These are phyloP conservation scores for Salvelinus sp. DNA, from an alignment of 2,113 vertebrate species.

Conservation along the genomic window DNA sequence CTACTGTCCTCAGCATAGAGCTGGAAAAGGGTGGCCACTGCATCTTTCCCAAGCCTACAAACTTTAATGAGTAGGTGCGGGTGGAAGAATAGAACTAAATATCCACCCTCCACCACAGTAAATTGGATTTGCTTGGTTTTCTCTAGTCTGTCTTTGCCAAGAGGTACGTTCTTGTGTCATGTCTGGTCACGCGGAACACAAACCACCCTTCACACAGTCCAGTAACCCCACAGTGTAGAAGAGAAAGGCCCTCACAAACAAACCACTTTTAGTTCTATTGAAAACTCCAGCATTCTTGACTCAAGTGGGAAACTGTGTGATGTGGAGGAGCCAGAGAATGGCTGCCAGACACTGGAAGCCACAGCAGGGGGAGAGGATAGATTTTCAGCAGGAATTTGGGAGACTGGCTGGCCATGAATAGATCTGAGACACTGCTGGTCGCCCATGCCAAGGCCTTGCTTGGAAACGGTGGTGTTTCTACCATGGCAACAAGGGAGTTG, in stretches of 20 bases:
- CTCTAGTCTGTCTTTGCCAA: constrained; percentile 47
- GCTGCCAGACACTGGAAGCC: constrained; percentile 55
- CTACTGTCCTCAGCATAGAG: neutral
- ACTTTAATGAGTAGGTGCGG: neutral
- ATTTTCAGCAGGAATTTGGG: constrained; percentile 61
- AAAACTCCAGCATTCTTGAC: constrained; percentile 35
- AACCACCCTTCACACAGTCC: constrained; percentile 49
- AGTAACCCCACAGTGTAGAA: constrained; percentile 42
- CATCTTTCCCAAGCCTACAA: neutral
- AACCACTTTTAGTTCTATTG: constrained; percentile 44
- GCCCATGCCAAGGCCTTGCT: constrained; percentile 51
- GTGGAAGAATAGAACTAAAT: neutral
- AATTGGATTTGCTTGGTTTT: constrained; percentile 40
- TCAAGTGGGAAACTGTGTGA: constrained; percentile 41
- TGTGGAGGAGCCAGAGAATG: constrained; percentile 40
- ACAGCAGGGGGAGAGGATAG: constrained; percentile 42
- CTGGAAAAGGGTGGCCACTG: neutral
- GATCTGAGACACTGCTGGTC: constrained; percentile 52
- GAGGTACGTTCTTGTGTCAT: constrained; percentile 53
- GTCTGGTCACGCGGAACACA: constrained; percentile 62
- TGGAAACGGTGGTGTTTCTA: constrained; percentile 40
- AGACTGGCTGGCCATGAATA: constrained; percentile 65
- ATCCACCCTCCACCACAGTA: constrained; percentile 41
- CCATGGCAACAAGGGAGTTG: constrained; percentile 49
- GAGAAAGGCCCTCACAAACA: constrained; percentile 33